Conservation (phyloP, 2,888 invertebrate genomes). For the Thereva unica region DNA sequence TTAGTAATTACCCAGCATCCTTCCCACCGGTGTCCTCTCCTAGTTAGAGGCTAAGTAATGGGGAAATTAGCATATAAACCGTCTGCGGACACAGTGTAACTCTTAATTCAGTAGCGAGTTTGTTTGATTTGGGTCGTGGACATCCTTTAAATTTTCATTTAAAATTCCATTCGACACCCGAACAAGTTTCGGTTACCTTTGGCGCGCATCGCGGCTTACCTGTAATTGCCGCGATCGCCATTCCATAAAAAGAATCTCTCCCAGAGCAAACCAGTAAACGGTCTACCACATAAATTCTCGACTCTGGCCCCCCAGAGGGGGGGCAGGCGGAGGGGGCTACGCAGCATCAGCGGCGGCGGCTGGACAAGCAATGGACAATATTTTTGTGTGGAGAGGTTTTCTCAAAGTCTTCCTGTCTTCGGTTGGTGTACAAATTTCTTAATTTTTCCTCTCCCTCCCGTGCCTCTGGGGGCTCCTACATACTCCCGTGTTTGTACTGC, state of each 20-base stretch:
- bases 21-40: neutral
- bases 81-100: slow-evolving; percentile 3
- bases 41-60: neutral
- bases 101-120: slow-evolving; percentile 19
- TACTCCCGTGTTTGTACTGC: too few relatives aligned
- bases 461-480: too few relatives aligned
- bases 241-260: slow-evolving; percentile 19
- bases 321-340: neutral
- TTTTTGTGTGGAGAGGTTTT: too few relatives aligned
- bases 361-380: too few relatives aligned
- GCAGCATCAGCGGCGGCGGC: too few relatives aligned
- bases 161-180: slow-evolving; percentile 35
- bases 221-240: slow-evolving; percentile 15
- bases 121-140: slow-evolving; percentile 20
- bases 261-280: slow-evolving; percentile 4
- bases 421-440: slow-evolving; percentile 23
- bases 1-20: slow-evolving; percentile 10
- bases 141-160: slow-evolving; percentile 32
- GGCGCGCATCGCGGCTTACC: neutral
- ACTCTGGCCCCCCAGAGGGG: neutral
- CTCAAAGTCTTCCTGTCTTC: too few relatives aligned
- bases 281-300: slow-evolving; percentile 26
- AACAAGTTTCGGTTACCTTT: slow-evolving; percentile 28
- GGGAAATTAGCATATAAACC: slow-evolving; percentile 23
- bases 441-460: slow-evolving; percentile 3